Percentiles rank a stretch among this genome's conserved stretches.
phyloP scores from a whole-genome alignment of 2,797 vertebrate species.

The Enteromius thamalakanensis region DNA sequence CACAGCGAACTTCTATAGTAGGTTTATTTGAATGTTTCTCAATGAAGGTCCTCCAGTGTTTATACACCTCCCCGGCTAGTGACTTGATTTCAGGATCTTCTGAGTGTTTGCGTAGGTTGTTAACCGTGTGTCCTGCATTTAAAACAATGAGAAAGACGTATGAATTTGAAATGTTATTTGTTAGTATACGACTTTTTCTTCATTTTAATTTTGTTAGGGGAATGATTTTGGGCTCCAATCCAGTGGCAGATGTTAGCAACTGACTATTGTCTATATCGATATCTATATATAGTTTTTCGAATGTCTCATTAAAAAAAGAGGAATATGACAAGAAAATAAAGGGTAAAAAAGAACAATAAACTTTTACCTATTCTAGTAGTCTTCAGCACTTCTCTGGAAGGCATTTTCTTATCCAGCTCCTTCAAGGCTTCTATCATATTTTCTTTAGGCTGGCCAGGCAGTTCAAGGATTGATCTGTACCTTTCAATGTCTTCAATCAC shows the following conservation, averaged over 20 bases:
- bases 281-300: background rate
- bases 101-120: conserved; percentile 84
- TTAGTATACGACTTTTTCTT: background rate
- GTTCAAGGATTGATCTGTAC: conserved; percentile 88
- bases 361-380: conserved; percentile 91
- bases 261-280: background rate
- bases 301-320: background rate
- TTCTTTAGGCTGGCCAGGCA: conserved; percentile 86
- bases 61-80: conserved; percentile 84
- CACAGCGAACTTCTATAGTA: conserved; percentile 90
- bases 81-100: conserved; percentile 83
- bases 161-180: background rate
- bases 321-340: background rate
- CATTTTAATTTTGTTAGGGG: background rate
- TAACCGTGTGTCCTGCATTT: conserved; percentile 83
- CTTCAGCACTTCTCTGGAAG: conserved; percentile 90
- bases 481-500: conserved; percentile 94
- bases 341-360: no score
- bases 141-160: background rate
- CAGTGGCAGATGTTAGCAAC: background rate
- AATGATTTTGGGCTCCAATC: background rate
- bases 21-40: conserved; percentile 86
- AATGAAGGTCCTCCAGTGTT: conserved; percentile 87
- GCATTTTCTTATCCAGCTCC: conserved; percentile 94
- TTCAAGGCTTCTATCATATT: conserved; percentile 84